A percentile compares a stretch with the other conserved stretches of the same genome.
Evolutionary conservation across 2,888 invertebrate genomes (phyloP).

Genomic region (Hofmannophila pseudospretella): DNA sequence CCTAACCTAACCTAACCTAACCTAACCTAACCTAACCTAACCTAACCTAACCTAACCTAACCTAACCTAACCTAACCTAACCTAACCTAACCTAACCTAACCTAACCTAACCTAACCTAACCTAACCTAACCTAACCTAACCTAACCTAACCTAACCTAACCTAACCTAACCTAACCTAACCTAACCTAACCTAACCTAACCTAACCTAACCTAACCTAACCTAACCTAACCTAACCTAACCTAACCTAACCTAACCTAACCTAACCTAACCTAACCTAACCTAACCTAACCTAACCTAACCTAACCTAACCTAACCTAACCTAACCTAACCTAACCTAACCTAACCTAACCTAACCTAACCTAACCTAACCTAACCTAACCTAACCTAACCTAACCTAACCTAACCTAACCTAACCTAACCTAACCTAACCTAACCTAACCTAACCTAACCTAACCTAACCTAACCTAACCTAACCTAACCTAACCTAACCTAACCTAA

Average conservation of each 20-base stretch:
- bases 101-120: conserved; percentile 19
- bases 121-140: conserved; percentile 20
- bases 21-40: conserved; percentile 14
- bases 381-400: conserved; percentile 13
- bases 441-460: conserved; percentile 22
- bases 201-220: conserved; percentile 18
- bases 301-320: conserved; percentile 17
- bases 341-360: conserved; percentile 21
- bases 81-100: conserved; percentile 20
- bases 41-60: conserved; percentile 12
- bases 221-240: conserved; percentile 18
- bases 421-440: conserved; percentile 21
- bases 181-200: conserved; percentile 17
- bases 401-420: conserved; percentile 17
- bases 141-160: conserved; percentile 20
- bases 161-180: conserved; percentile 18
- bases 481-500: conserved; percentile 21
- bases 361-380: conserved; percentile 18
- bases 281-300: conserved; percentile 13
- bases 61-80: conserved; percentile 11
- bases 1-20: conserved; percentile 20
- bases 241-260: conserved; percentile 19
- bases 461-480: conserved; percentile 22
- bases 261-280: conserved; percentile 12
- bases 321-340: conserved; percentile 19